Conservation (phyloP, 2,888 invertebrate species). For the Globia sparganii region DNA sequence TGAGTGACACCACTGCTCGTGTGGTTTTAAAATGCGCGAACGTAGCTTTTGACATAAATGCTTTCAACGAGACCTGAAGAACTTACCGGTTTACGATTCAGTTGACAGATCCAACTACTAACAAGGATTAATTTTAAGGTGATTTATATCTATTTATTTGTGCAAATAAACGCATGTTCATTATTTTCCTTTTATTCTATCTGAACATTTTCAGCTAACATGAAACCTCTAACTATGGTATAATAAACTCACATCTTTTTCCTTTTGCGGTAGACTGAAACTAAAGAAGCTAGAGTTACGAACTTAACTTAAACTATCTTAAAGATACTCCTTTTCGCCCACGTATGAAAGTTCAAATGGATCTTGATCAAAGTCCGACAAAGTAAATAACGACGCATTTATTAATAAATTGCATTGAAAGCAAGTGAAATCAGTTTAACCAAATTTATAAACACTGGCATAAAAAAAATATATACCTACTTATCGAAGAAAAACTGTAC, state of each 20-base stretch:
- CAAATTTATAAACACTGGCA: not conserved
- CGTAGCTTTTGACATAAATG: slow-evolving; percentile 11
- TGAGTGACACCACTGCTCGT: slow-evolving; percentile 17
- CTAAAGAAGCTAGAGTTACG: not conserved
- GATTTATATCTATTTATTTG: not conserved
- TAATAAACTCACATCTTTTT: not conserved
- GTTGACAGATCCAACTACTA: not conserved
- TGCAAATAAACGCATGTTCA: no score
- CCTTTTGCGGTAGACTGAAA: not conserved
- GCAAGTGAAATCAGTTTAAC: not conserved
- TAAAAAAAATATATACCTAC: slow-evolving; percentile 3
- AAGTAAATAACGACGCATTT: not conserved
- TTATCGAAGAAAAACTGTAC: not conserved
- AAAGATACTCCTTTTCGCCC: not conserved
- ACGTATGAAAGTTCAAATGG: not conserved
- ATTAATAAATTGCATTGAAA: not conserved
- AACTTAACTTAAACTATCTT: not conserved
- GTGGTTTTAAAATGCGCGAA: slow-evolving; percentile 9
- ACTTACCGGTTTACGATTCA: not conserved
- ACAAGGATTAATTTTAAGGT: not conserved
- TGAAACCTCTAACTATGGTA: not conserved
- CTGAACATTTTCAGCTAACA: not conserved
- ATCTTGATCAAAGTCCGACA: not conserved
- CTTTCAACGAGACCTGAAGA: not conserved
- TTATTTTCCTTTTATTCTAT: not conserved